Base-by-base conservation (phyloP, 2,113 vertebrate genomes). In the Xyrauchen texanus region DNA sequence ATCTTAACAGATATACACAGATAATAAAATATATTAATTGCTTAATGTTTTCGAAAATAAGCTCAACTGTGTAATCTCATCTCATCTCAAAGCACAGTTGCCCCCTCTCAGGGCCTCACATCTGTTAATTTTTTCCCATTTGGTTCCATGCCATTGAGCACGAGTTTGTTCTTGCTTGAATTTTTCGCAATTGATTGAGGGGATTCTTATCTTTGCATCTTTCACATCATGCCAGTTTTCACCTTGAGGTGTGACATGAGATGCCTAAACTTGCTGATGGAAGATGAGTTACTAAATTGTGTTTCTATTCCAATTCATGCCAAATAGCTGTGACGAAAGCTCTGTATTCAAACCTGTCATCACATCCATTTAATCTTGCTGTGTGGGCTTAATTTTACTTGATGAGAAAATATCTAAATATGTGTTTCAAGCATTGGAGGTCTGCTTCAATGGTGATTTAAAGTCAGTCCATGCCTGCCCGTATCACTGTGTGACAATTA, bases 171-270 rank as follows among this genome's bases (percentile, higher is more conserved):
- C 69, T 16, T 16, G 55, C 5, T 10, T 16, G 10, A 72, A 55
- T 6, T 21, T 15, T 60, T 46, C 46, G 5, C 1, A 5, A 60
- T 60, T 61, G 55, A 63, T 63, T 63, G 21, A 51, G 8, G 60
- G 16, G 16, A 9, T 8, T 47, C 16, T 75, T 75, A 52, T 73
- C 60, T 75, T 46, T 21, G 45, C 3, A 10, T 63, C 46, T 63
- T 51, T 51, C 8, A 9, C 5, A 47, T 13, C 5, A 47, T 13
- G 57, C 13, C 61, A 44, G 49, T 47, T 15, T 68, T 70, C 8
- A 55, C n/a, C 21, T 4, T 7, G 21, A 64, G 58, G 52, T 77
- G 74, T 45, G 77, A 83, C 71, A 76, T 47, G 58, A 42, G 46
- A 71, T 16, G 68, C 6, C 58, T 60, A 21, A 51, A 68, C 53